Evolutionary conservation across 2,888 invertebrate genomes (phyloP).

Genomic region (Drosophila paramelanica): DNA sequence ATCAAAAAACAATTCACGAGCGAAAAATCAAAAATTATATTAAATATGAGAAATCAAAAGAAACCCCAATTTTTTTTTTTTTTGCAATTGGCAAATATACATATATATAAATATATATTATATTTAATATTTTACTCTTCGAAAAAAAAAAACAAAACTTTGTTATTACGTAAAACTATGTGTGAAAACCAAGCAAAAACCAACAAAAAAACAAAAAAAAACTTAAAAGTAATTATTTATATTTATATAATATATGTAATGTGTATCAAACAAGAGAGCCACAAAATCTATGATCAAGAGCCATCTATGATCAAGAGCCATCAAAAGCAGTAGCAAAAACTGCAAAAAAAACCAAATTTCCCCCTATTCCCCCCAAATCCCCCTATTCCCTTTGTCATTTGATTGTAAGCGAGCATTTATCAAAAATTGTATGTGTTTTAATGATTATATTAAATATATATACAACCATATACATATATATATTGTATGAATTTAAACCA

Average conservation of each 20-base stretch:
- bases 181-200: constrained; percentile 48
- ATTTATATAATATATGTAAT: constrained; percentile 63
- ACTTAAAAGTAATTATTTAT: constrained; percentile 70
- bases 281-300: constrained; percentile 47
- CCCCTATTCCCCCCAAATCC: constrained; percentile 4
- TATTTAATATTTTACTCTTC: constrained; percentile 65
- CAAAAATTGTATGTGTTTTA: constrained; percentile 82
- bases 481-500: constrained; percentile 68
- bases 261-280: constrained; percentile 63
- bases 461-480: constrained; percentile 61
- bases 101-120: constrained; percentile 57
- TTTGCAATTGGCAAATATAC: constrained; percentile 74
- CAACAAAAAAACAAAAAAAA: constrained; percentile 32
- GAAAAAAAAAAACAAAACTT: constrained; percentile 60
- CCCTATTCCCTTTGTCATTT: constrained; percentile 58
- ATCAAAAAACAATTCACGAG: constrained; percentile 61
- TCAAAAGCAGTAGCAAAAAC: constrained; percentile 60
- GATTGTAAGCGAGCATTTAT: constrained; percentile 81
- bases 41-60: constrained; percentile 63
- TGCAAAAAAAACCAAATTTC: constrained; percentile 9
- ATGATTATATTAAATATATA: constrained; percentile 79
- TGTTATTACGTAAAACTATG: constrained; percentile 67
- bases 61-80: constrained; percentile 58
- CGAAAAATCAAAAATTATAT: constrained; percentile 63
- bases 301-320: no score